phyloP scores from a whole-genome alignment of 2,113 vertebrate genomes.

The Elachura formosa region DNA sequence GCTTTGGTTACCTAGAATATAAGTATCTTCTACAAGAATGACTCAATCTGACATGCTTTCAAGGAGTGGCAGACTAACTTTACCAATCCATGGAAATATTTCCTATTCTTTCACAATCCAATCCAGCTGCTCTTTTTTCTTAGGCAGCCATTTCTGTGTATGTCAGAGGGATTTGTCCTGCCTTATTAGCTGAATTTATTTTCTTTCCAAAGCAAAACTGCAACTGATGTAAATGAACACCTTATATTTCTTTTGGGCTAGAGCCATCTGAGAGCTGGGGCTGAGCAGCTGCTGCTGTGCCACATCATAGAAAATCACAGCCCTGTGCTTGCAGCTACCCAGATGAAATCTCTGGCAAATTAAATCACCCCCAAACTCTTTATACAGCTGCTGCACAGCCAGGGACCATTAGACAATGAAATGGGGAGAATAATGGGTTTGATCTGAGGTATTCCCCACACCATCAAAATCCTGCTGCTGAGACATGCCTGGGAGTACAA shows the following conservation, averaged over 20 bases:
- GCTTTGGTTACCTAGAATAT: not conserved
- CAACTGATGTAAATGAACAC: not conserved
- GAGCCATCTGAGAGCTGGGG: not conserved
- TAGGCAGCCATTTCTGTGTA: not conserved
- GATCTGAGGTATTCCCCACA: not conserved
- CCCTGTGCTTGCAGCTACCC: not conserved
- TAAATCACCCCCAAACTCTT: not conserved
- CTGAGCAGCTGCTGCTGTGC: slow-evolving; percentile 19
- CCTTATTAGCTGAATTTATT: not conserved
- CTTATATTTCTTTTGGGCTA: not conserved
- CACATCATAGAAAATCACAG: not conserved
- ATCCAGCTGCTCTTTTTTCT: not conserved
- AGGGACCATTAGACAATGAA: not conserved
- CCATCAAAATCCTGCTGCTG: not conserved
- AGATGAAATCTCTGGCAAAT: slow-evolving; percentile 2
- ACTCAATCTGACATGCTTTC: not conserved
- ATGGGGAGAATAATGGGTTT: not conserved
- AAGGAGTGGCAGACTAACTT: not conserved
- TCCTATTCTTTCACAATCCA: not conserved
- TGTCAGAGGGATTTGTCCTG: not conserved
- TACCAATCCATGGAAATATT: not conserved
- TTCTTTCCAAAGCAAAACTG: not conserved
- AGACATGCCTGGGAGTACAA: not conserved
- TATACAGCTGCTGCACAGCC: not conserved
- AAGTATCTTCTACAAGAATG: not conserved